Evolutionary conservation across 1,140 invertebrate species (phyloP), one percentile per base, ranked within the genome.

Genomic region (Neelides sp.): DNA sequence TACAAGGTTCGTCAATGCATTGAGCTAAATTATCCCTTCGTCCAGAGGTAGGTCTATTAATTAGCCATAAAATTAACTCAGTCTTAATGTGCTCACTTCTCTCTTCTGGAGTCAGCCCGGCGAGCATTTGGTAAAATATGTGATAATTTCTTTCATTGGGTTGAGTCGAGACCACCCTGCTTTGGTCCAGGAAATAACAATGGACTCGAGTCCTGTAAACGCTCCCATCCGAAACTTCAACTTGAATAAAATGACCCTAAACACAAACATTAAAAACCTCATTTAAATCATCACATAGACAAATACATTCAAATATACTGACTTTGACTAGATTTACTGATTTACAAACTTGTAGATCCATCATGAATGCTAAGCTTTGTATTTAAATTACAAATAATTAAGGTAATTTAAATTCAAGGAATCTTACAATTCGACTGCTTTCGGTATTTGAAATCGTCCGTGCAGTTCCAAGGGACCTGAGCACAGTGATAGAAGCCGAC

Each of bases 51-150:
- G n/a, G n/a, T n/a, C n/a, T n/a, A n/a, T n/a, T n/a, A n/a, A n/a
- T n/a, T n/a, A n/a, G n/a, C n/a, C n/a, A n/a, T n/a, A n/a, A n/a
- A n/a, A n/a, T n/a, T n/a, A n/a, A n/a, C n/a, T n/a, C n/a, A n/a
- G n/a, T n/a, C n/a, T n/a, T n/a, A n/a, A n/a, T n/a, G n/a, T n/a
- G n/a, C 57, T 61, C 64, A 80, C 78, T 72, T 73, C 88, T 76
- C 69, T 94, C 91, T 58, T 94, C 89, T 39, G 78, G 68, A 12
- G 80, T 80, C 1, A 96, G 74, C 3, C 90, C 90, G 13, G 88
- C 88, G 22, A 96, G 71, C 82, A 96, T 84, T 71, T 96, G 90
- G 71, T 96, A 96, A 72, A 96, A 96, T 64, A 95, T 93, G 64
- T 95, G 90, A 66, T 93, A 96, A 70, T 94, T 95, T 63, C 91